These are phyloP conservation scores for Nanger granti DNA, from an alignment of 2,113 vertebrate genomes.

Conservation along the genomic window DNA sequence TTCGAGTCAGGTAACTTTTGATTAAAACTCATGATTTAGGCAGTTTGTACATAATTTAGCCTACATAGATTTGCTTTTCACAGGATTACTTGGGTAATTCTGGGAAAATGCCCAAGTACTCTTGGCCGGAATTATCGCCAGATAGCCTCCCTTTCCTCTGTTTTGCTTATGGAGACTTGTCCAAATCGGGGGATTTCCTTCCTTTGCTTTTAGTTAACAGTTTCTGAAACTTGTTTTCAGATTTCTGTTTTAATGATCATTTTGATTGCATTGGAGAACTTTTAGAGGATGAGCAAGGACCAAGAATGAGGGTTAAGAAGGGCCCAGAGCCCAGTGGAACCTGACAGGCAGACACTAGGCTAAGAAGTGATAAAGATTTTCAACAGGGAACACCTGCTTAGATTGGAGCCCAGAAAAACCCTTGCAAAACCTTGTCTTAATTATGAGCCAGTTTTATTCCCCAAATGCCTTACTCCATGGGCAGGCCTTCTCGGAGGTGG, in stretches of 20 bases:
- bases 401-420: background rate
- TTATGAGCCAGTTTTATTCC: background rate
- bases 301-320: background rate
- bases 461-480: background rate
- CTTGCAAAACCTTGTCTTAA: background rate
- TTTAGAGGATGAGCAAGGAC: background rate
- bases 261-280: background rate
- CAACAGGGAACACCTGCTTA: background rate
- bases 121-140: conserved; percentile 38
- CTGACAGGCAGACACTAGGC: background rate
- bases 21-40: background rate
- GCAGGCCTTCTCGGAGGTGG: background rate
- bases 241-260: background rate
- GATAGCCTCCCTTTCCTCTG: conserved; percentile 56
- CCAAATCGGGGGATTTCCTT: conserved; percentile 37
- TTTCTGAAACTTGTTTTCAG: conserved; percentile 25
- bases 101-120: conserved; percentile 56
- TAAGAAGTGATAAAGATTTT: background rate
- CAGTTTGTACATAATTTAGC: conserved; percentile 25
- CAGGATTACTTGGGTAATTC: conserved; percentile 52
- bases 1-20: conserved; percentile 18
- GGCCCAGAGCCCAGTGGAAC: background rate
- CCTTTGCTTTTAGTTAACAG: background rate
- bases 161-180: conserved; percentile 49
- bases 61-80: conserved; percentile 17